These are phyloP conservation scores for Mionectes olivaceus DNA, from an alignment of 2,797 vertebrate genomes.

Conservation along the genomic window DNA sequence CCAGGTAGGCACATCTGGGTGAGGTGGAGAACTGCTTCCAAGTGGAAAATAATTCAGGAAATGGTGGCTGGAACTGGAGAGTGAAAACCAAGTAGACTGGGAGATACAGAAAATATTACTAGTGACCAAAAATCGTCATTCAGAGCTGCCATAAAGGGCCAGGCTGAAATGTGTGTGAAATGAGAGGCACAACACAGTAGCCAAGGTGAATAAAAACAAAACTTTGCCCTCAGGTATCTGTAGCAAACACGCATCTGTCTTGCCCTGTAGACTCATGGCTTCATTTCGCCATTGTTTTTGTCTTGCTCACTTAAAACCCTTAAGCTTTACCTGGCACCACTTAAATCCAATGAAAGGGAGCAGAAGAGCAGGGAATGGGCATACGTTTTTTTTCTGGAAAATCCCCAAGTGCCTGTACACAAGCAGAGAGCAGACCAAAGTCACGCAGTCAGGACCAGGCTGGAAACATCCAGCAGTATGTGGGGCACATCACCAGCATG, in stretches of 20 bases:
- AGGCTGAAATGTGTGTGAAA: not conserved
- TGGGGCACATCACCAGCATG: not conserved
- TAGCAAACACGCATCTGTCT: rapidly evolving
- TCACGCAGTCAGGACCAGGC: not conserved
- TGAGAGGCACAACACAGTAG: not conserved
- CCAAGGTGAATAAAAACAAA: not conserved
- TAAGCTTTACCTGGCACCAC: slow-evolving; percentile 9
- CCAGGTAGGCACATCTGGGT: not conserved
- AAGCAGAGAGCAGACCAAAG: not conserved
- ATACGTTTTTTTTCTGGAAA: slow-evolving; percentile 7
- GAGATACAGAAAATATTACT: not conserved
- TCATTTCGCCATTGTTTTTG: not conserved
- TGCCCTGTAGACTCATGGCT: not conserved
- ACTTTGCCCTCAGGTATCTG: not conserved
- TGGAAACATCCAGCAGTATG: not conserved
- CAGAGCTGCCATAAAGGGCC: not conserved
- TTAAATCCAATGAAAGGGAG: not conserved
- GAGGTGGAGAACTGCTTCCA: not conserved
- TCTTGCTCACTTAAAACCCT: not conserved
- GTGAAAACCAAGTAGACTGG: not conserved
- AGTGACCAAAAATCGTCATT: not conserved
- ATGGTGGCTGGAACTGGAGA: not conserved
- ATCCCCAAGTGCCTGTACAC: not conserved
- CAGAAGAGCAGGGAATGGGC: not conserved
- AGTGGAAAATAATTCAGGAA: not conserved